phyloP scores from a whole-genome alignment of 1,140 invertebrate species.

The Vanessa tameamea region DNA sequence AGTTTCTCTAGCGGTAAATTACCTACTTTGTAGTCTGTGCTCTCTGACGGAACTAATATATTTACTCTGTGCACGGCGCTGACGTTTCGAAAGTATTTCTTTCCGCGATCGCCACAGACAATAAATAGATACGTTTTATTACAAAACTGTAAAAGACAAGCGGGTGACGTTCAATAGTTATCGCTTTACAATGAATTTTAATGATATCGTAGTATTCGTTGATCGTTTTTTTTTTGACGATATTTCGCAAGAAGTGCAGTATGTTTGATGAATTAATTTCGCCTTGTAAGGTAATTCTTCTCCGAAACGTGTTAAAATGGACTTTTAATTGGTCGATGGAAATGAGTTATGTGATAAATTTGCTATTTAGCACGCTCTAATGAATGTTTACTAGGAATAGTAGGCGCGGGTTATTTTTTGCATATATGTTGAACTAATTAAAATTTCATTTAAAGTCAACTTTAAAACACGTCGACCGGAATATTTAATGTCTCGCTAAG shows the following conservation, averaged over 20 bases:
- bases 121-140: neutral
- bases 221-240: conserved; percentile 14
- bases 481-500: too few species aligned
- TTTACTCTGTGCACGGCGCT: conserved; percentile 26
- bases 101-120: neutral
- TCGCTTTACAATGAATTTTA: conserved; percentile 33
- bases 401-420: neutral
- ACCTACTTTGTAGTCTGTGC: conserved; percentile 38
- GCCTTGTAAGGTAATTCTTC: conserved; percentile 31
- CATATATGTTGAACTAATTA: neutral
- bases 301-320: conserved; percentile 35
- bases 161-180: conserved; percentile 36
- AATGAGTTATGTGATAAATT: conserved; percentile 23
- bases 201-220: neutral
- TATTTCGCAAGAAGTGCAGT: conserved; percentile 22
- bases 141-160: conserved; percentile 18
- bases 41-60: conserved; percentile 56
- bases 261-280: conserved; percentile 21
- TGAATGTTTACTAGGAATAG: neutral
- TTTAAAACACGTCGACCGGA: too few species aligned
- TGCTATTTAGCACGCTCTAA: conserved; percentile 24
- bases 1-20: conserved; percentile 64
- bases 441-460: too few species aligned
- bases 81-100: neutral
- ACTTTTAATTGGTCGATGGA: conserved; percentile 23